Percentiles rank a stretch among this genome's conserved stretches.
These are phyloP conservation scores for Emberiza fucata DNA, from an alignment of 2,113 vertebrate genomes.

Conservation along the genomic window DNA sequence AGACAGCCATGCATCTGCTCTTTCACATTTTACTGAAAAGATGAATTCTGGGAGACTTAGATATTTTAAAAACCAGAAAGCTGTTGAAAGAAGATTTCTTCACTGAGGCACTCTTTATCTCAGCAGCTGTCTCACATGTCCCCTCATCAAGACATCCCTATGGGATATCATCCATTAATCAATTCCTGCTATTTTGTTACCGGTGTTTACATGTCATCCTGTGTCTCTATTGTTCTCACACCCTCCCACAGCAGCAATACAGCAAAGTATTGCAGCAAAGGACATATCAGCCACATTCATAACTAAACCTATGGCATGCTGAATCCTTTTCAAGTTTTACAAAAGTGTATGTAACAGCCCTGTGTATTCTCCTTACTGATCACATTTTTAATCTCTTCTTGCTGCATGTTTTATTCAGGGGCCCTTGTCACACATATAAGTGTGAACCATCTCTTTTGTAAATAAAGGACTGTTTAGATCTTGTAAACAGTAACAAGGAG, in stretches of 20 bases:
- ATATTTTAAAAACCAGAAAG: background rate
- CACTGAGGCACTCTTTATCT: background rate
- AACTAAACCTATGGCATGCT: conserved; percentile 20
- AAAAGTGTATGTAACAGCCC: background rate
- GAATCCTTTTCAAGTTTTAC: conserved; percentile 26
- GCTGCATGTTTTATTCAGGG: conserved; percentile 5
- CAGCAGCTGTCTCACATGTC: background rate
- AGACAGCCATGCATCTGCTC: background rate
- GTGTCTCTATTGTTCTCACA: background rate
- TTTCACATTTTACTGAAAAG: background rate
- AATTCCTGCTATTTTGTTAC: background rate
- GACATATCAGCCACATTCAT: background rate
- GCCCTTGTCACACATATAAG: background rate
- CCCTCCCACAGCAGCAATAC: background rate
- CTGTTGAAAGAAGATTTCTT: background rate
- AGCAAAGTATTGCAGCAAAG: background rate
- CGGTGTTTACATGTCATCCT: background rate
- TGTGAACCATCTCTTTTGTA: conserved; percentile 25
- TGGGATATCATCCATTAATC: background rate
- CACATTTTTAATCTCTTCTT: background rate
- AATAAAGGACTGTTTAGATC: conserved; percentile 1
- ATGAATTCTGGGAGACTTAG: background rate
- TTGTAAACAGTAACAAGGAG: conserved; percentile 3
- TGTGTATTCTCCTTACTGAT: conserved; percentile 13
- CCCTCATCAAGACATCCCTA: background rate